Evolutionary conservation across 2,797 vertebrate species (phyloP).

Genomic region (Gallinago stenura): DNA sequence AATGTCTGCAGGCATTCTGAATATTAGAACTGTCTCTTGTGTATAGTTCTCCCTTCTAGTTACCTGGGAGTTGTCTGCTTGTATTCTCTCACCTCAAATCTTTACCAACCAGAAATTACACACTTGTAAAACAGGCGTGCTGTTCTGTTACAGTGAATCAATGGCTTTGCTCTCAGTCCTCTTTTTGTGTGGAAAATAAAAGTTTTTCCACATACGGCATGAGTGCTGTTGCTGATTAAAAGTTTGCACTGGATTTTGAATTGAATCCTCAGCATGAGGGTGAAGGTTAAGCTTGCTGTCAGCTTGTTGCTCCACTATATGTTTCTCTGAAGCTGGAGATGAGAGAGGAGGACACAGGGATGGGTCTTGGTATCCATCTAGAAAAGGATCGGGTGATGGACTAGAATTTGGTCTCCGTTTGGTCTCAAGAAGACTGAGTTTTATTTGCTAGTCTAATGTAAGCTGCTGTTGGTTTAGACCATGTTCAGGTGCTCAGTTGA

Average conservation of each 20-base stretch:
- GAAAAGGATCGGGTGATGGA: neutral
- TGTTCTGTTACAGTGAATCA: constrained; percentile 25
- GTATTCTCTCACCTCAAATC: constrained; percentile 3
- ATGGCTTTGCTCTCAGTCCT: neutral
- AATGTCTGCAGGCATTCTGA: constrained; percentile 6
- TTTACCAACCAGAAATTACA: constrained; percentile 44
- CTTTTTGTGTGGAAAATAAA: neutral
- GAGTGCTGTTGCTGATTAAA: neutral
- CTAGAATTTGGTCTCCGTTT: neutral
- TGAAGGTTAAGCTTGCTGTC: neutral
- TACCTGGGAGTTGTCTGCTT: constrained; percentile 58
- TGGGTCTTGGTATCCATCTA: neutral
- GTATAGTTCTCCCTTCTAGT: constrained; percentile 5
- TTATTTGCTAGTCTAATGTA: neutral
- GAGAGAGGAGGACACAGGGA: neutral
- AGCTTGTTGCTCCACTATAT: neutral
- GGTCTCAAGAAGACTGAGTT: neutral
- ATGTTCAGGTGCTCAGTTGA: neutral
- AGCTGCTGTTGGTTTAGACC: neutral
- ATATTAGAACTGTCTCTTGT: constrained; percentile 30
- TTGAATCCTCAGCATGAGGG: neutral
- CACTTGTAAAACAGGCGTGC: neutral
- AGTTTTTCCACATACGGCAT: neutral
- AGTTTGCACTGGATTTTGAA: neutral
- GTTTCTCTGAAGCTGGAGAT: neutral